Conservation (phyloP, 2,888 invertebrate species). For the Eristalinus aeneus region DNA sequence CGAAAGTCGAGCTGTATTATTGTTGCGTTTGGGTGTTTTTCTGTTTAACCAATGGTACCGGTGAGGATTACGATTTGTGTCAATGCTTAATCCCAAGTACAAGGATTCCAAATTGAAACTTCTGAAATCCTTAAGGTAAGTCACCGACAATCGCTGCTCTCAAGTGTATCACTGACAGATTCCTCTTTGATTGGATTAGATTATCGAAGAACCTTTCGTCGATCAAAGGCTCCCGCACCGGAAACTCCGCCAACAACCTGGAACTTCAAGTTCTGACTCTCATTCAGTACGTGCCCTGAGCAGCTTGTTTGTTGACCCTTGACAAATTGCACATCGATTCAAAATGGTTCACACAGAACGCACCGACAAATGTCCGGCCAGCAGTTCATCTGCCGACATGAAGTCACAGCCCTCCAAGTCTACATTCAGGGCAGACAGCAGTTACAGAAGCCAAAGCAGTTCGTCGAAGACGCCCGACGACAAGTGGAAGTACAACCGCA, state of each 20-base stretch:
- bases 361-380: constrained; percentile 76
- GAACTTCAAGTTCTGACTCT: constrained; percentile 80
- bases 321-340: constrained; percentile 23
- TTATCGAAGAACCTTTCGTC: constrained; percentile 78
- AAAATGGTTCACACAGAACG: constrained; percentile 79
- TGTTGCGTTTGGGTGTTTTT: background rate
- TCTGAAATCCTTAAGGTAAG: constrained; percentile 74
- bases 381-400: constrained; percentile 7
- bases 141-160: background rate
- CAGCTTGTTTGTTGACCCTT: background rate
- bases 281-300: constrained; percentile 80
- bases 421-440: constrained; percentile 16
- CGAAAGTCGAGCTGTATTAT: background rate
- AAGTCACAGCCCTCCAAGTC: constrained; percentile 21
- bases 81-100: constrained; percentile 78
- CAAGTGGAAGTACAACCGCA: constrained; percentile 80
- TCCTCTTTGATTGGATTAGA: constrained; percentile 70
- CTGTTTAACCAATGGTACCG: constrained; percentile 43
- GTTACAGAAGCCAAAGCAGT: constrained; percentile 30
- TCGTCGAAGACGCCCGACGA: constrained; percentile 75
- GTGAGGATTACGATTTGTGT: constrained; percentile 76
- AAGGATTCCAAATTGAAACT: constrained; percentile 75
- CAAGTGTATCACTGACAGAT: background rate
- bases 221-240: constrained; percentile 79
- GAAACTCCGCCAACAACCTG: constrained; percentile 79